Percentiles rank a stretch among this genome's conserved stretches.
These are phyloP conservation scores for Lacanobia oleracea DNA, from an alignment of 2,888 invertebrate genomes.

Conservation along the genomic window DNA sequence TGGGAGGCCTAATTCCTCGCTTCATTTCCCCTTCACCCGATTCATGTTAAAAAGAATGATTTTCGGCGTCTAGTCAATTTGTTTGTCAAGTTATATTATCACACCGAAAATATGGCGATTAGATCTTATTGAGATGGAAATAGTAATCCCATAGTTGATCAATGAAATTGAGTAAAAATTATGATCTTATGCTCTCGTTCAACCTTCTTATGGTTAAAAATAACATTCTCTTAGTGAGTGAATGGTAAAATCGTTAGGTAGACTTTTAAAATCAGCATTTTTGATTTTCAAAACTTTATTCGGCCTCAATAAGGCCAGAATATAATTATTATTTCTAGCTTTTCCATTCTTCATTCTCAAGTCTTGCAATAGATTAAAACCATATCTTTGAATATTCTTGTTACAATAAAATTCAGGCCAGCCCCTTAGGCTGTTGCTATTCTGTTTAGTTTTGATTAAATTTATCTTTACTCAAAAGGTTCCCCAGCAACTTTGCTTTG, in stretches of 20 bases:
- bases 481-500: conserved; percentile 54
- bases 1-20: conserved; percentile 68
- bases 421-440: conserved; percentile 65
- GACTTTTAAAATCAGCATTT: no score
- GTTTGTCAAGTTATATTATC: conserved; percentile 51
- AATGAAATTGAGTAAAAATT: no score
- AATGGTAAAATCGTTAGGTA: no score
- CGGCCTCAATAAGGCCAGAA: not conserved
- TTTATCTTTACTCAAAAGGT: conserved; percentile 72
- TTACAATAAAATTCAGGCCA: conserved; percentile 38
- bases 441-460: conserved; percentile 77
- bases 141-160: no score
- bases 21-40: conserved; percentile 67
- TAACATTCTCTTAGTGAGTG: no score
- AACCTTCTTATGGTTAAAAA: no score
- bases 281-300: not conserved
- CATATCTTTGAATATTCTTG: conserved; percentile 36
- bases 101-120: not conserved
- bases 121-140: not conserved
- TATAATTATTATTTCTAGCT: not conserved
- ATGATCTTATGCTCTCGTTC: no score
- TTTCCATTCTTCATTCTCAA: not conserved
- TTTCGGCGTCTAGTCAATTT: conserved; percentile 69
- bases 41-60: conserved; percentile 69
- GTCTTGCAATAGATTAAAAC: not conserved